phyloP scores from a whole-genome alignment of 2,888 invertebrate species.

The Mythimna lalbum region DNA sequence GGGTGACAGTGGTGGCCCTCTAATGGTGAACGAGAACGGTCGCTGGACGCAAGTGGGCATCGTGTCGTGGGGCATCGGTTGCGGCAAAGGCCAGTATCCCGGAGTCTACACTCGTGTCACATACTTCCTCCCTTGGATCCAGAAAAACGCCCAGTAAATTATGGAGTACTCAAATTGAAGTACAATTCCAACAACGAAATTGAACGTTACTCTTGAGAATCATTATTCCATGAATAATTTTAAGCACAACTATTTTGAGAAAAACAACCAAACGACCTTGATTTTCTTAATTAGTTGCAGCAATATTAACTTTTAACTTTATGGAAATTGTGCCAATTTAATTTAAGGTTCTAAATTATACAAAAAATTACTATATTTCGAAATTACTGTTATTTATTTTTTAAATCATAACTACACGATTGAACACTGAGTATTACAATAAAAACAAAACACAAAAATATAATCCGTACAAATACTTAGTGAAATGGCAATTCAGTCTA shows the following conservation, averaged over 20 bases:
- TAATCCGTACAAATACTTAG: conserved; percentile 14
- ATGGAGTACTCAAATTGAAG: conserved; percentile 2
- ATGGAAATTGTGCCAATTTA: conserved; percentile 77
- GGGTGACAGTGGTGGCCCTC: conserved; percentile 97
- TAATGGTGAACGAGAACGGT: conserved; percentile 94
- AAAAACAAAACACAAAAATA: conserved; percentile 35
- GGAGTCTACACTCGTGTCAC: conserved; percentile 97
- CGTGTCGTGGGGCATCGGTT: conserved; percentile 98
- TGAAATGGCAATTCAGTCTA: conserved; percentile 65
- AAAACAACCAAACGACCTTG: conserved; percentile 83
- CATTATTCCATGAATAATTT: conserved; percentile 66
- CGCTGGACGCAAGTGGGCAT: conserved; percentile 96
- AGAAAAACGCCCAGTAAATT: conserved; percentile 93
- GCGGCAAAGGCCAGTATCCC: conserved; percentile 97
- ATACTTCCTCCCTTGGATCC: conserved; percentile 96
- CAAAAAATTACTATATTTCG: conserved; percentile 53
- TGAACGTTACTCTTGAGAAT: conserved; percentile 49
- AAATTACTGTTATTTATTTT: conserved; percentile 56
- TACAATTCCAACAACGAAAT: conserved; percentile 29
- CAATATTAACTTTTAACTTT: conserved; percentile 48
- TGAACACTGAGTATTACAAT: conserved; percentile 47
- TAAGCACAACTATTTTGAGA: conserved; percentile 86
- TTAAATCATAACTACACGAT: conserved; percentile 30
- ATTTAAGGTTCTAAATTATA: conserved; percentile 70
- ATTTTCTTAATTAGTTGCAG: conserved; percentile 87